Evolutionary conservation across 2,113 vertebrate species (phyloP), one percentile per base, ranked within the genome.

Genomic region (Bubalus kerabau): DNA sequence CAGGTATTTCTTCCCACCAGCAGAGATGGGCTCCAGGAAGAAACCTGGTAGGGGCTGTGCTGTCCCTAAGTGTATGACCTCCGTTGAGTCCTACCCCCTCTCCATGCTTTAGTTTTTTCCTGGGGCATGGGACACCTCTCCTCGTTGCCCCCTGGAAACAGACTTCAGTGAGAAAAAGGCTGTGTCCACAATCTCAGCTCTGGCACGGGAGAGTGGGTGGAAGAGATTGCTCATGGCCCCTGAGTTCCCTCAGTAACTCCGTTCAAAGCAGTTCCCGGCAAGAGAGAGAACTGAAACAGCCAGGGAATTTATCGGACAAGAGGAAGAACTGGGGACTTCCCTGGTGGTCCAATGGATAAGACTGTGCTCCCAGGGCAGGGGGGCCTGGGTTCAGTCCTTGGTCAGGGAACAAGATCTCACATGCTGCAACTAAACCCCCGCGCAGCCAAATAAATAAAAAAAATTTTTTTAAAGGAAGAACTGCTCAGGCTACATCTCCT

Each of bases 271-370:
- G 48, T 93, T 93, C 85, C 43, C 14, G 40, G 57, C 2, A 56
- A 86, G 50, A 90, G n/a, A 48, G 30, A 93, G 98, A 97, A 96
- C 67, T 14, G 93, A 90, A 96, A 96, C 40, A 56, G 62, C 11
- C 76, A 56, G 89, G 84, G 6, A 36, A 28, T 32, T 90, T 67
- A 64, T 57, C 15, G 28, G 60, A 48, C 48, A 57, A 15, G 36
- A 89, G 92, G 90, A 96, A 95, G 62, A 40, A n/a, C 23, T 43
- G 43, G 40, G 40, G 71, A 43, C 36, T 76, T 76, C 12, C 23
- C 40, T 26, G 40, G 71, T 43, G 71, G 40, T 24, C 40, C 12
- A 43, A 12, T 76, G 71, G 40, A 13, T 76, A 14, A 43, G 71
- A 43, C 11, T 76, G 71, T 19, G 71, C 40, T 43, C 23, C 40